A percentile compares a stretch with the other conserved stretches of the same genome.
These are phyloP conservation scores for Gymnogyps californianus DNA, from an alignment of 2,113 vertebrate genomes.

Conservation along the genomic window DNA sequence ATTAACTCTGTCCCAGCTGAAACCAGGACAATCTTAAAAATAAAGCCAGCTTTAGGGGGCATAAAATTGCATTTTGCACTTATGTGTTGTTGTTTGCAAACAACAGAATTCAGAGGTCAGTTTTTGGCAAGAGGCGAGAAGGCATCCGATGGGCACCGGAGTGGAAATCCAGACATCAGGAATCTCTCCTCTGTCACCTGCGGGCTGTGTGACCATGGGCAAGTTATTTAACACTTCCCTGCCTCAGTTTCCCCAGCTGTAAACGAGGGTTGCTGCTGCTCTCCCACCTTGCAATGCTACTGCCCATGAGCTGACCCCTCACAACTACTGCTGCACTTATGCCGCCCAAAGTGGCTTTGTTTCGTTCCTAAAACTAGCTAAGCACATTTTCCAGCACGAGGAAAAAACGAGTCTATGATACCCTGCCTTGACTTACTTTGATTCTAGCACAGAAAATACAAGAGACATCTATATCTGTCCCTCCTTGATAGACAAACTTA, in stretches of 20 bases:
- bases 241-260: not conserved
- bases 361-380: not conserved
- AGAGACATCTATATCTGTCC: constrained; percentile 77
- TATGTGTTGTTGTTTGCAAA: not conserved
- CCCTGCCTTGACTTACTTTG: constrained; percentile 68
- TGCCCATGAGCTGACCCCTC: not conserved
- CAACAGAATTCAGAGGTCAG: not conserved
- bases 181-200: not conserved
- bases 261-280: not conserved
- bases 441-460: constrained; percentile 61
- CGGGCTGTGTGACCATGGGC: not conserved
- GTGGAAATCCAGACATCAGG: not conserved
- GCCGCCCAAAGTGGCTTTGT: not conserved
- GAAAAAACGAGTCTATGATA: constrained; percentile 34
- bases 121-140: not conserved
- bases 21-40: not conserved
- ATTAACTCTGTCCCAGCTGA: too few relatives aligned
- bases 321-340: not conserved
- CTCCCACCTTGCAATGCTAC: not conserved
- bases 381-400: constrained; percentile 5
- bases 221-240: not conserved
- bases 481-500: constrained; percentile 89
- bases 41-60: not conserved
- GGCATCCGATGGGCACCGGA: fast-evolving
- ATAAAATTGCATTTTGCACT: not conserved